Evolutionary conservation across 1,140 invertebrate species (phyloP), one percentile per base, ranked within the genome.

Genomic region (Euborellia annulipes): DNA sequence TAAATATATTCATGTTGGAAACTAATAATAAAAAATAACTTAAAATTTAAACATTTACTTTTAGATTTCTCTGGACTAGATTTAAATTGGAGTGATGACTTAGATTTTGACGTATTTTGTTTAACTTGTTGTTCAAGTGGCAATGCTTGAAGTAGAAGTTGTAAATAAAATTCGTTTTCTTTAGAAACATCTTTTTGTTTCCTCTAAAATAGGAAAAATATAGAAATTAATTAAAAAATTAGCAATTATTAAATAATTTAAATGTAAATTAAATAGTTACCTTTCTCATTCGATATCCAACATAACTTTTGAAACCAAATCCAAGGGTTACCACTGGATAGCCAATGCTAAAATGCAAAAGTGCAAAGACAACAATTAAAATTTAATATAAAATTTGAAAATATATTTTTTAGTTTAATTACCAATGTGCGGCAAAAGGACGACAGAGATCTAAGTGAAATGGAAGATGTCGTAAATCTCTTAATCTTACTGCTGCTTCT

Each of bases 361-460:
- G 55, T 36, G 53, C 42, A 36, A 42, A 34, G 39, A 43, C 44
- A 38, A 45, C 41, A 40, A 43, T 46, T 23, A 9, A 37, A 49
- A 36, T 19, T 14, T 16, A 45, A 49, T 18, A 23, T 39, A 36
- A 21, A 47, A 36, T 40, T 50, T 8, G 3, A 38, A 20, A 38
- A 20, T 38, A 38, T 38, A 38, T 38, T 6, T 19, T 27, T 41
- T 53, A n/a, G 20, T 43, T 40, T 45, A 62, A 68, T 69, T 73
- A 90, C 83, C 92, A 98, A 69, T 98, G 94, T 52, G 94, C 94
- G 52, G 94, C 94, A 68, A 98, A 94, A 47, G 94, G 93, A 61
- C 91, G 76, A 74, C 91, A 97, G 45, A 96, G 76, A 69, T 94
- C 91, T 64, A 92, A 71, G 66, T 89, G 86, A 64, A 85, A 83